Evolutionary conservation across 2,113 vertebrate genomes (phyloP).

Genomic region (Eidolon helvum): DNA sequence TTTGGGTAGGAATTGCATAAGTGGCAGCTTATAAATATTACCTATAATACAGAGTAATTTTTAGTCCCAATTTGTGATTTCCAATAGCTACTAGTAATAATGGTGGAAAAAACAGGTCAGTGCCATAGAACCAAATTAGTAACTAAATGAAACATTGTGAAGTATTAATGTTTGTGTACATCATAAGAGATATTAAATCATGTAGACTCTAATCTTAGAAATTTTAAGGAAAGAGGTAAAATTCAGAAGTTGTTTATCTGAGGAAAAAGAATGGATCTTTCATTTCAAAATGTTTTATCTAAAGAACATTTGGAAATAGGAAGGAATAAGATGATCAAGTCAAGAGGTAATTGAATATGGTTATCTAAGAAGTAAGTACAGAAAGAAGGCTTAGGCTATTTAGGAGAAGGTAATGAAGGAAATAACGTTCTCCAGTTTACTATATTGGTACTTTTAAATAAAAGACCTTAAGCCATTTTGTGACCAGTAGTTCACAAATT

Average conservation of each 20-base stretch:
- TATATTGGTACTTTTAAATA: neutral
- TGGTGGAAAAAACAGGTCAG: neutral
- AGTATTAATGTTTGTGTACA: neutral
- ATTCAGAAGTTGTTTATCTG: neutral
- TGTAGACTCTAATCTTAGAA: neutral
- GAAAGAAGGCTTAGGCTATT: neutral
- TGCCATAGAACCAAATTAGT: slow-evolving; percentile 27
- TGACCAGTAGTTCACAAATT: neutral
- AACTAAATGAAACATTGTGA: neutral
- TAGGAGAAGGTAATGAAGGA: neutral
- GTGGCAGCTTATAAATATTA: neutral
- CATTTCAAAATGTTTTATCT: neutral
- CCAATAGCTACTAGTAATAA: neutral
- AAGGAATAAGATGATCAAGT: neutral
- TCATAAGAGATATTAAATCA: neutral
- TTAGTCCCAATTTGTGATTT: neutral
- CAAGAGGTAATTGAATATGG: neutral
- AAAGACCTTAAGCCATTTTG: neutral
- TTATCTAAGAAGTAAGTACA: slow-evolving; percentile 13
- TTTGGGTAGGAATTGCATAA: neutral
- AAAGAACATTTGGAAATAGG: neutral
- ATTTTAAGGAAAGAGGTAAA: slow-evolving; percentile 9
- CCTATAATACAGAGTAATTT: neutral
- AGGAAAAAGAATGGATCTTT: neutral
- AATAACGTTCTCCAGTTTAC: neutral